Evolutionary conservation across 2,888 invertebrate species (phyloP), one percentile per base, ranked within the genome.

Genomic region (Caenorhabditis imperialis): DNA sequence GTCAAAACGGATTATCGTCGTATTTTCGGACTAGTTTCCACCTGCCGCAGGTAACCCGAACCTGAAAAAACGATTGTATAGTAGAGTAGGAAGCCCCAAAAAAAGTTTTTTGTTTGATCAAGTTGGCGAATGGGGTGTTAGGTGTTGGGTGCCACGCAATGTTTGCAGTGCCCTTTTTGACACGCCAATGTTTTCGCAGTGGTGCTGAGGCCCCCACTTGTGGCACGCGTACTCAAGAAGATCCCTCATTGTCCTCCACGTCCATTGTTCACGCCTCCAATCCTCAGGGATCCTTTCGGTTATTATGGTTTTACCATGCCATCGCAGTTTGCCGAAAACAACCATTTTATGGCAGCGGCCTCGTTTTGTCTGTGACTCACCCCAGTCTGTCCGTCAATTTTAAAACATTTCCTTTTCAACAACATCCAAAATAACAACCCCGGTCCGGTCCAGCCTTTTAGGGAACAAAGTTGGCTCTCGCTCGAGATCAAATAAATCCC

Each of bases 281-380:
- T 33, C 45, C 27, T 38, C 12, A 48, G 50, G 60, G 47, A 48
- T 51, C 51, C 27, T 25, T 47, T 38, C 3, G 63, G 63, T 63
- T 63, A 63, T 63, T 63, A 63, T 63, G 63, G 63, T 63, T 63
- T 63, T 63, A 63, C 63, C 63, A 63, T 54, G n/a, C n/a, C 53
- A 53, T 22, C 44, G 42, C 47, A 27, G 27, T 47, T 47, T 53
- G 53, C 53, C 62, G 62, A 62, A 62, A 61, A 53, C 14, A 23
- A 35, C 53, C 51, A 53, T 62, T 62, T 62, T 62, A 53, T 35
- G 35, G 47, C n/a, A 18, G 33, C 33, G 27, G 16, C 33, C 40
- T 1, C 20, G 27, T 40, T 44, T 48, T n/a, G n/a, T 51, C 53
- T 53, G 53, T 62, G 62, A 62, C 45, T 62, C 51, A 62, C 45